A percentile compares a stretch with the other conserved stretches of the same genome.
phyloP scores from a whole-genome alignment of 2,797 vertebrate species.

The Pangasius sanitwongsei region DNA sequence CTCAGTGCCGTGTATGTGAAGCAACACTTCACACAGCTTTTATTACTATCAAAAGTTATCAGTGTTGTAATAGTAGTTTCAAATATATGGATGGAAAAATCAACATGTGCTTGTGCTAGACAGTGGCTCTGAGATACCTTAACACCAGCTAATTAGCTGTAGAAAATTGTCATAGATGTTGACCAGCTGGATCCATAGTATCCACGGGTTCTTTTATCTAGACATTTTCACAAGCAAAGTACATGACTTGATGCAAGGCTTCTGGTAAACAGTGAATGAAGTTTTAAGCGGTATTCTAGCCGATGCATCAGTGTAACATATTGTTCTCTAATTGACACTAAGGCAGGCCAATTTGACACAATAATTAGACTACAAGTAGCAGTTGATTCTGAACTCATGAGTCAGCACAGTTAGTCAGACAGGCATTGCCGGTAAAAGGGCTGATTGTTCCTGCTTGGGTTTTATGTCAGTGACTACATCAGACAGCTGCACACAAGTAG shows the following conservation, averaged over 20 bases:
- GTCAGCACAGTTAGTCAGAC: constrained; percentile 71
- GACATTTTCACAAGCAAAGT: not conserved
- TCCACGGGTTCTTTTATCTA: not conserved
- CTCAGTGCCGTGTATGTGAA: not conserved
- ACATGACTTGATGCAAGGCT: not conserved
- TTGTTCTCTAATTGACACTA: not conserved
- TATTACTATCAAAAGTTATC: not conserved
- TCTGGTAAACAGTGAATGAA: not conserved
- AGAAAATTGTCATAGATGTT: not conserved
- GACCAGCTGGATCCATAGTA: not conserved
- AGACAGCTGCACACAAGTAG: constrained; percentile 25
- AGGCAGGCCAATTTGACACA: constrained; percentile 62
- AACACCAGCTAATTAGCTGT: not conserved
- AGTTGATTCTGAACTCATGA: constrained; percentile 61
- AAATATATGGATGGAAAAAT: not conserved
- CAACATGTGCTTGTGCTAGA: not conserved
- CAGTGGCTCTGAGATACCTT: not conserved
- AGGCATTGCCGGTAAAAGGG: not conserved
- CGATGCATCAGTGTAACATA: not conserved
- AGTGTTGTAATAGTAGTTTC: not conserved
- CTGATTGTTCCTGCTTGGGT: constrained; percentile 65
- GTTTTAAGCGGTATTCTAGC: not conserved
- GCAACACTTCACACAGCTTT: not conserved
- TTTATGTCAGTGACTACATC: constrained; percentile 67
- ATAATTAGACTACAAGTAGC: constrained; percentile 70